Percentiles rank a stretch among this genome's conserved stretches.
phyloP scores from a whole-genome alignment of 2,888 invertebrate genomes.

The Linnaemya tessellans region DNA sequence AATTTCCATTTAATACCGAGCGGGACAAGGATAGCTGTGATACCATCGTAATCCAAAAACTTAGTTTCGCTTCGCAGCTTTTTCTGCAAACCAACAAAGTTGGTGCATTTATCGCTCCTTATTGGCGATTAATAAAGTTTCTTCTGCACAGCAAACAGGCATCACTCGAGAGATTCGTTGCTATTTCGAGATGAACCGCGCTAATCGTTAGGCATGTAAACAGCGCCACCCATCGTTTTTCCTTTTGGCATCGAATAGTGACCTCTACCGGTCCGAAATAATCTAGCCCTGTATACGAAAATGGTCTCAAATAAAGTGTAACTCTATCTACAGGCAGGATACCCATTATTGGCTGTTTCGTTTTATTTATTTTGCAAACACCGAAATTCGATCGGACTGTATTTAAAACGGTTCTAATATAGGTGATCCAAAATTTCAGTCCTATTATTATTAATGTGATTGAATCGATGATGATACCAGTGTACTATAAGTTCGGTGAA shows the following conservation, averaged over 20 bases:
- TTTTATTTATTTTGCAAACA: conserved; percentile 34
- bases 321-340: too few species aligned
- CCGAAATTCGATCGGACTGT: not conserved
- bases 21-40: not conserved
- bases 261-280: too few species aligned
- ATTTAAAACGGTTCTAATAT: conserved; percentile 24
- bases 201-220: conserved; percentile 69
- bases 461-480: too few species aligned
- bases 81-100: conserved; percentile 59
- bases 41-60: conserved; percentile 25
- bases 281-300: too few species aligned
- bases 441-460: not conserved
- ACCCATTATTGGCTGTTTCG: conserved; percentile 65
- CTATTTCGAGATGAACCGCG: conserved; percentile 63
- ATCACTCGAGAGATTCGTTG: conserved; percentile 37
- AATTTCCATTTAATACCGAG: conserved; percentile 43
- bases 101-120: conserved; percentile 66
- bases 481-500: too few species aligned
- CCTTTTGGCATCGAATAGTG: conserved; percentile 37
- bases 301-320: too few species aligned
- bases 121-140: conserved; percentile 65
- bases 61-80: conserved; percentile 19
- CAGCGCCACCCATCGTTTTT: conserved; percentile 67
- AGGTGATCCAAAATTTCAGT: conserved; percentile 61
- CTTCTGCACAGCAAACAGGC: conserved; percentile 37